Evolutionary conservation across 2,888 invertebrate genomes (phyloP), one percentile per base, ranked within the genome.

Genomic region (Lochmaea capreae): DNA sequence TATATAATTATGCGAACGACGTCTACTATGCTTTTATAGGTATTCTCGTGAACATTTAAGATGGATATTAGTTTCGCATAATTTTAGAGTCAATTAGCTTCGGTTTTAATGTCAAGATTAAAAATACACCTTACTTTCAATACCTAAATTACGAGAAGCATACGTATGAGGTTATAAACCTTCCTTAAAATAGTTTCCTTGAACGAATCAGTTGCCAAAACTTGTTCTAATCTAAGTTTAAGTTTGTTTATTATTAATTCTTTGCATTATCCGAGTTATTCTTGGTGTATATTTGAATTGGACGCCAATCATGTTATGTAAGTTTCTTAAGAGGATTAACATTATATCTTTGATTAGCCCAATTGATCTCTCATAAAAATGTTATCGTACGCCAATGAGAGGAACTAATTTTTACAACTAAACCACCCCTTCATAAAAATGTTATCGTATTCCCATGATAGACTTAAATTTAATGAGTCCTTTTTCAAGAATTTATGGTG

Each of bases 231-330:
- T 57, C 46, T 49, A 57, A 58, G 43, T 58, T 61, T 57, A 58
- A 43, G 33, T 71, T 65, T 65, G 65, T 71, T 71, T 71, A 65
- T 71, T 65, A 71, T 71, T 71, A 65, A 71, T 65, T 71, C 58
- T 57, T n/a, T 52, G 57, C 63, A 70, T 14, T 70, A 62, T 54
- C 57, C 12, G n/a, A 54, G 65, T 65, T 70, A 42, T 61, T 52
- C 18, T 12, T 16, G 46, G 6, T 49, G n/a, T 39, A n/a, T 6
- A 52, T 33, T 18, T n/a, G 14, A 70, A 16, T 63, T 11, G 46
- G 42, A n/a, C 52, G 69, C 54, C 49, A 57, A 46, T 59, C n/a
- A 16, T 11, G 70, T 70, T 70, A 65, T 65, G 63, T 26, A 70
- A 69, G 18, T 52, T 11, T 14, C 12, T 57, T 70, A 70, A 42